Base-by-base conservation (phyloP, 2,888 invertebrate genomes). In the Dryococelus australis region DNA sequence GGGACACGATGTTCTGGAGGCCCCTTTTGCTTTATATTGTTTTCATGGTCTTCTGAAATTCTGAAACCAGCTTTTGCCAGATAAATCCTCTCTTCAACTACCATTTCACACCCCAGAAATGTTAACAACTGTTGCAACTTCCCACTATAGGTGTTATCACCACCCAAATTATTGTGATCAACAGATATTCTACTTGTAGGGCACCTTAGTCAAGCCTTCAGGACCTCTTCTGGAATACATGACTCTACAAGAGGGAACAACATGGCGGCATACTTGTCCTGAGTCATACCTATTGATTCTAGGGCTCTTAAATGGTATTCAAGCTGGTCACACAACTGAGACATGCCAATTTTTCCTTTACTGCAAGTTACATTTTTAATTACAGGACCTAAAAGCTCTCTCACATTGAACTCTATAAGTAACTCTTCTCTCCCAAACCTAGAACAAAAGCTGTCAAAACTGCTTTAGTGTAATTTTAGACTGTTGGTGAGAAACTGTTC, bases 381-480 rank as follows among this genome's bases (percentile, higher is more conserved):
- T 35, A 83, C 28, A 43, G 6, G 43, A 9, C 83, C 3, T 43
- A 28, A 43, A 27, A 83, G 35, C 5, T 83, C 4, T 13, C 83
- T 13, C 8, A 83, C 3, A 83, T 83, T 35, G 26, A 83, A 83
- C 24, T 43, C 28, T 3, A 43, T 83, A 6, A 83, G 24, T 83
- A 83, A 24, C 28, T 83, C 83, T 43, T 83, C 83, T 83, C 10
- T 43, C 9, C 83, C 83, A 35, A 83, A 83, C n/a, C 27, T 27
- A 16, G 20, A 5, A 20, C 43, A 24, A 10, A 89, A 84, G 16
- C 85, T 78, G 9, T 87, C 86, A 9, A n/a, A n/a, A 91, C 88
- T 0, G 87, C 90, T 79, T 91, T 90, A 0, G 80, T 65, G 86
- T 91, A 91, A 85, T 91, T 91, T 85, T 90, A 90, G 0, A 78